Evolutionary conservation across 2,797 vertebrate species (phyloP).

Genomic region (Tragelaphus eurycerus): DNA sequence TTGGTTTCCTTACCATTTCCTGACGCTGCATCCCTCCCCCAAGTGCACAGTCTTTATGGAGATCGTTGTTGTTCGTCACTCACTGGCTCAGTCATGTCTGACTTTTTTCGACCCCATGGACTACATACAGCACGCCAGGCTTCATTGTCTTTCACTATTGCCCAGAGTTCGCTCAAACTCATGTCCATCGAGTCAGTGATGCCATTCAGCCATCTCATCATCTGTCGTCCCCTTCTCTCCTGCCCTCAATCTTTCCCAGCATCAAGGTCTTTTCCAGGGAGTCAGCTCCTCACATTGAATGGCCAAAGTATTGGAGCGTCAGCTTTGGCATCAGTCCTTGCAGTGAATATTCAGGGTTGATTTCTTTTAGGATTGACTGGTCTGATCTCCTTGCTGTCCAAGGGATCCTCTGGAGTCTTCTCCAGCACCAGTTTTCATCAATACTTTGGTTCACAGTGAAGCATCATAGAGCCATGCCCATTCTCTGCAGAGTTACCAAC

Average conservation of each 20-base stretch:
- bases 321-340: not conserved
- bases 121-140: not conserved
- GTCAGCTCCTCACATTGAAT: not conserved
- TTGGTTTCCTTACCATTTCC: not conserved
- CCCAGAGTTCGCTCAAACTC: not conserved
- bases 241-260: not conserved
- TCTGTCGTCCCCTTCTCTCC: not conserved
- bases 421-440: not conserved
- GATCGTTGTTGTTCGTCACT: accelerated
- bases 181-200: not conserved
- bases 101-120: not conserved
- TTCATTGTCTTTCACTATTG: not conserved
- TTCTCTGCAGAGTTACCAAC: too few relatives aligned
- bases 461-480: accelerated
- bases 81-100: not conserved
- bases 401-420: not conserved
- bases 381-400: not conserved
- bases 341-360: not conserved
- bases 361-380: not conserved
- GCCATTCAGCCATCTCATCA: not conserved
- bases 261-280: not conserved
- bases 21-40: accelerated
- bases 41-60: not conserved
- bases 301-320: not conserved
- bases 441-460: not conserved